phyloP scores from a whole-genome alignment of 2,888 invertebrate genomes.

The Phortica magna region DNA sequence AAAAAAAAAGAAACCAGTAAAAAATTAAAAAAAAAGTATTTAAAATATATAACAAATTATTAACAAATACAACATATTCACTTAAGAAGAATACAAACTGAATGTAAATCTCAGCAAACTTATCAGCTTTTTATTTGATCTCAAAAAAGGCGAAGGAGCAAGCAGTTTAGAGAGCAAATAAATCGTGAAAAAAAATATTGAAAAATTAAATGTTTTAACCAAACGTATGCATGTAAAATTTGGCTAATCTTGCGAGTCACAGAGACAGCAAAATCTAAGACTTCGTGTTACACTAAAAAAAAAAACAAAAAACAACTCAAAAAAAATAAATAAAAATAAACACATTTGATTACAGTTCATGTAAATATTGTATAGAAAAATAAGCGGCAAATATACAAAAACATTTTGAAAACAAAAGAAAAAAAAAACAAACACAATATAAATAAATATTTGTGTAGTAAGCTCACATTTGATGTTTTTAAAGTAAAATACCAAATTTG shows the following conservation, averaged over 20 bases:
- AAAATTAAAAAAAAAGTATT: slow-evolving; percentile 23
- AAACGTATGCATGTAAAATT: slow-evolving; percentile 25
- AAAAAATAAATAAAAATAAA: slow-evolving; percentile 25
- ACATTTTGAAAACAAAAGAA: slow-evolving; percentile 47
- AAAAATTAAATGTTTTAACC: slow-evolving; percentile 32
- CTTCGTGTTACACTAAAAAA: slow-evolving; percentile 30
- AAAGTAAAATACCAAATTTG: slow-evolving; percentile 3
- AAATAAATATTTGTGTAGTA: slow-evolving; percentile 4
- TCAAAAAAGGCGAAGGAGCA: slow-evolving; percentile 53
- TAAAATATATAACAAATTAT: background rate
- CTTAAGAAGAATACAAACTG: slow-evolving; percentile 6
- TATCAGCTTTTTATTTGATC: slow-evolving; percentile 71
- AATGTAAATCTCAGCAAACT: slow-evolving; percentile 39
- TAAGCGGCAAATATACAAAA: slow-evolving; percentile 46
- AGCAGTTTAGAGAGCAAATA: slow-evolving; percentile 26
- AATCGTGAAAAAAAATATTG: slow-evolving; percentile 37
- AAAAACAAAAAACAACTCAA: slow-evolving; percentile 18
- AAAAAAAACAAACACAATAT: slow-evolving; percentile 25
- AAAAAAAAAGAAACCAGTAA: slow-evolving; percentile 11
- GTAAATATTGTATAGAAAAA: slow-evolving; percentile 72
- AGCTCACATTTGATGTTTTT: slow-evolving; percentile 17
- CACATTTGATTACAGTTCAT: slow-evolving; percentile 62
- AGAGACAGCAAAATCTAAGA: slow-evolving; percentile 23
- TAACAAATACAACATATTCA: background rate
- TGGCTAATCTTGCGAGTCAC: slow-evolving; percentile 1